A percentile compares a stretch with the other conserved stretches of the same genome.
Evolutionary conservation across 1,140 invertebrate species (phyloP).

Genomic region (Andricus grossulariae): DNA sequence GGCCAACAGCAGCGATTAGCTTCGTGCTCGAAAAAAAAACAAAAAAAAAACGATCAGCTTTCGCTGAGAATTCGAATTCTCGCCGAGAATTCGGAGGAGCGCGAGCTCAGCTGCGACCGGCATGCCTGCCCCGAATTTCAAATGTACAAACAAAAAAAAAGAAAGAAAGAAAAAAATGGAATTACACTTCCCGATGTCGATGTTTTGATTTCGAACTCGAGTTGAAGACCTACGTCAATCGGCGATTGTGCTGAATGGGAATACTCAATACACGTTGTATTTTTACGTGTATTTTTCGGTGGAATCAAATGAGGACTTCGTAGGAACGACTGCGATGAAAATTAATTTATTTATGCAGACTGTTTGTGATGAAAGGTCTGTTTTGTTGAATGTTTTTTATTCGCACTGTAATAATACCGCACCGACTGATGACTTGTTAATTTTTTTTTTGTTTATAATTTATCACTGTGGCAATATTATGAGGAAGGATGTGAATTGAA

Average conservation of each 20-base stretch:
- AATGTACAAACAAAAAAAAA: constrained; percentile 13
- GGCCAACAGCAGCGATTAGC: constrained; percentile 63
- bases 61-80: background rate
- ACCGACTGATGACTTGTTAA: background rate
- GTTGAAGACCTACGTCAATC: background rate
- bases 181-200: background rate
- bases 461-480: background rate
- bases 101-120: background rate
- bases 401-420: constrained; percentile 10
- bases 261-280: background rate
- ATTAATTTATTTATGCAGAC: constrained; percentile 14
- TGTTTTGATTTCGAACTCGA: background rate
- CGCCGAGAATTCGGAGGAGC: background rate
- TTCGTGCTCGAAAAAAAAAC: constrained; percentile 18
- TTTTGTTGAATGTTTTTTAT: constrained; percentile 11
- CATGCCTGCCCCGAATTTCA: constrained; percentile 13
- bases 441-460: constrained; percentile 11
- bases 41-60: background rate
- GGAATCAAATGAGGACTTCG: background rate
- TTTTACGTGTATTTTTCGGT: background rate
- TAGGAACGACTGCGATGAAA: background rate
- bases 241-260: background rate
- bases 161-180: too few species aligned
- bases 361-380: background rate
- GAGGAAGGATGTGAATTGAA: background rate